Conservation (phyloP, 2,797 vertebrate genomes). For the Graptemys geographica region DNA sequence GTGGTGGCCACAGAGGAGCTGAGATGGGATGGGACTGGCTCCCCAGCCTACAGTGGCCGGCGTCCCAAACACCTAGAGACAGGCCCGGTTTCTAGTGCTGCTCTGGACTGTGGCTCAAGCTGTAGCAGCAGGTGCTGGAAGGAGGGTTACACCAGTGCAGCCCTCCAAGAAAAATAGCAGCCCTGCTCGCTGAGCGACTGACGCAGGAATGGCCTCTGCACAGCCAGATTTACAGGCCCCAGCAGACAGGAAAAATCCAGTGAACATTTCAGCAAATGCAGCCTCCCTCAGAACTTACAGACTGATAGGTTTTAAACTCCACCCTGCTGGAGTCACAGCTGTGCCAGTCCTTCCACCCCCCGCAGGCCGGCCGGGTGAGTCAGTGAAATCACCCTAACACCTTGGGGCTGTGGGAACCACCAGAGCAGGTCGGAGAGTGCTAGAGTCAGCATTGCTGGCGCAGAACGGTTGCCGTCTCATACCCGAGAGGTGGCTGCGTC, state of each 20-base stretch:
- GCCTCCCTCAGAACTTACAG: slow-evolving; percentile 60
- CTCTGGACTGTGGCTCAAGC: slow-evolving; percentile 63
- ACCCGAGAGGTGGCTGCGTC: fast-evolving
- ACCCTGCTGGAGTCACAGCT: slow-evolving; percentile 48
- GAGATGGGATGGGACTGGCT: not conserved
- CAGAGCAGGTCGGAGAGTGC: fast-evolving
- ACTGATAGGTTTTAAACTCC: slow-evolving; percentile 45
- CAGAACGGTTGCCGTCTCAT: not conserved
- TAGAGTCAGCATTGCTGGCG: not conserved
- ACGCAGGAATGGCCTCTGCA: slow-evolving; percentile 57
- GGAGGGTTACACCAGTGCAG: slow-evolving; percentile 3
- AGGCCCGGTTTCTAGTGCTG: not conserved
- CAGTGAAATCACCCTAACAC: slow-evolving; percentile 59
- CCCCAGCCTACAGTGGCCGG: not conserved
- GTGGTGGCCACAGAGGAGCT: not conserved
- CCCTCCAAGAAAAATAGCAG: slow-evolving; percentile 78
- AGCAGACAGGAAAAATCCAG: slow-evolving; percentile 64
- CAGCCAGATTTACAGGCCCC: slow-evolving; percentile 69
- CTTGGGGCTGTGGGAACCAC: not conserved
- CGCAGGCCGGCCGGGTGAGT: not conserved
- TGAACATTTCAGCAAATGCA: slow-evolving; percentile 72
- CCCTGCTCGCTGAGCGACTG: slow-evolving; percentile 23
- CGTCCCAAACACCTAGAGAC: not conserved
- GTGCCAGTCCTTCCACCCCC: slow-evolving; percentile 2
- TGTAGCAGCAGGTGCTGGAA: slow-evolving; percentile 71